Evolutionary conservation across 2,797 vertebrate species (phyloP), one percentile per base, ranked within the genome.

Genomic region (Bradypodion pumilum): DNA sequence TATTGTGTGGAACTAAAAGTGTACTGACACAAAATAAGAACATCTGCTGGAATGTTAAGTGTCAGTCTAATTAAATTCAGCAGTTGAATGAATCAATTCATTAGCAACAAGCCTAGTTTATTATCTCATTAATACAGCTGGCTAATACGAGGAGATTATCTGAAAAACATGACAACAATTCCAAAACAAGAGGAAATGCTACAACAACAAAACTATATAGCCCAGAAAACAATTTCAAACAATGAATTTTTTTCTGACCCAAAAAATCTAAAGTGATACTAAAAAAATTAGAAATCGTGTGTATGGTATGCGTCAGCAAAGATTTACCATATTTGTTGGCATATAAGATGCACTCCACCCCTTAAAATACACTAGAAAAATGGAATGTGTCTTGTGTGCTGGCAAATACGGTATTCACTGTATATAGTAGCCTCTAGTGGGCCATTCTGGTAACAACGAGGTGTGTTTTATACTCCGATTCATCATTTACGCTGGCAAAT

Each of bases 1-100:
- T 7, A 86, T 65, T 91, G 80, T 83, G 66, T 91, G 84, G 88
- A 88, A 91, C 91, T 84, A 87, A 83, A 92, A 89, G 82, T 80
- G 93, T 86, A 94, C 92, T 63, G 72, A 94, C 94, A 93, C 81
- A 92, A 94, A 95, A 88, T 82, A 90, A 92, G 91, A 95, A 94
- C 91, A 94, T 92, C 91, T 95, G 90, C 86, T 93, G 89, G 86
- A 89, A 94, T 90, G 88, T 90, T 93, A 94, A 94, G 85, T 89
- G 83, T 93, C 88, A 93, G 93, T 93, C 93, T 94, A 94, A 95
- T 94, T 92, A 94, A 95, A 95, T 90, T 74, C 76, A 92, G 92
- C 90, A 92, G 93, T 77, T 94, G 90, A 95, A 92, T 94, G 86
- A 93, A 93, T 93, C 89, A 92, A 92, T 91, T 94, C 59, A 94